Evolutionary conservation across 2,113 vertebrate species (phyloP).

Genomic region (Dinomys branickii): DNA sequence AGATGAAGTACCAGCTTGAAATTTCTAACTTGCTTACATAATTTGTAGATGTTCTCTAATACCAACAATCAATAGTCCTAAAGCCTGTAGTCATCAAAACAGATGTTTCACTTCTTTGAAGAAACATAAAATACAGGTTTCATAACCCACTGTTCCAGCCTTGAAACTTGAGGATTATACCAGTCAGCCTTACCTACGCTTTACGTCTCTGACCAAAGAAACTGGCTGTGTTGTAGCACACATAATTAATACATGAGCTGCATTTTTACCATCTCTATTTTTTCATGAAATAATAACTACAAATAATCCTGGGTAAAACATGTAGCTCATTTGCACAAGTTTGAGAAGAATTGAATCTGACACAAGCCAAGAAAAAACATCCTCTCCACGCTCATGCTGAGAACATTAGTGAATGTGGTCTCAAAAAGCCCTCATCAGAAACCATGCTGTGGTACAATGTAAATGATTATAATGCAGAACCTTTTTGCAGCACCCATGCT

Average conservation of each 20-base stretch:
- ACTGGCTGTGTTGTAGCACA: neutral
- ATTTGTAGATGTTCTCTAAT: neutral
- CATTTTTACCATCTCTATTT: neutral
- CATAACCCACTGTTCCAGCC: neutral
- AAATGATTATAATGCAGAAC: neutral
- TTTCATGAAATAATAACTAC: neutral
- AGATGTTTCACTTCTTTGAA: neutral
- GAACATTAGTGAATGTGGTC: neutral
- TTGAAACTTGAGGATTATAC: conserved; percentile 1
- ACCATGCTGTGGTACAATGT: neutral
- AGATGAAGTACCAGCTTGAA: neutral
- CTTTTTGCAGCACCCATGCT: neutral
- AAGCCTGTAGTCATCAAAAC: neutral
- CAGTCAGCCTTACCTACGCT: neutral
- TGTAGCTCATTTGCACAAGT: neutral
- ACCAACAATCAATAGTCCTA: neutral
- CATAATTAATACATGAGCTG: conserved; percentile 18
- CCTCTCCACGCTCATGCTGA: neutral
- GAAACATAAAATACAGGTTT: neutral
- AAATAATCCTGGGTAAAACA: neutral
- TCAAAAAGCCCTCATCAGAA: conserved; percentile 26
- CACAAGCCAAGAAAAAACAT: neutral
- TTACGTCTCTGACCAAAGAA: neutral
- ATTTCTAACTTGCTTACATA: neutral
- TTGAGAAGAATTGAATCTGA: conserved; percentile 32